These are phyloP conservation scores for Dascillus cervinus DNA, from an alignment of 2,888 invertebrate species.

Conservation along the genomic window DNA sequence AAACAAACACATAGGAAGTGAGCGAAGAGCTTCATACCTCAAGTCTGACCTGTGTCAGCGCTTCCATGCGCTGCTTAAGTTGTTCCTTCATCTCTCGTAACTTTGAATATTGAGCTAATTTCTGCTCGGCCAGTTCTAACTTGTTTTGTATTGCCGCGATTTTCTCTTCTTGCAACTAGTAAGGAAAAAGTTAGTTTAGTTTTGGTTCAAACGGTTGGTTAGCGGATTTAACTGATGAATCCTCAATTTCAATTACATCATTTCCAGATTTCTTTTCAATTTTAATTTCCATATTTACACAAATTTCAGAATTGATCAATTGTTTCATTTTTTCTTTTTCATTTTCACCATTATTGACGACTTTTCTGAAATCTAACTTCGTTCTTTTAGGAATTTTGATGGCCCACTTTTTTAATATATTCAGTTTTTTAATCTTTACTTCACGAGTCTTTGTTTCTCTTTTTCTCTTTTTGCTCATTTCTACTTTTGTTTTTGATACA, in stretches of 20 bases:
- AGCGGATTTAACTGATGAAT: too few species aligned
- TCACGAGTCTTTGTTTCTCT: too few species aligned
- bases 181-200: conserved; percentile 12
- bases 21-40: conserved; percentile 58
- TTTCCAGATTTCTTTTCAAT: conserved; percentile 3
- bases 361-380: conserved; percentile 2
- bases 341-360: conserved; percentile 8
- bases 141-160: conserved; percentile 91
- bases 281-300: not conserved
- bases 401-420: conserved; percentile 36
- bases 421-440: conserved; percentile 31
- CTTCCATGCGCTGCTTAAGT: conserved; percentile 94
- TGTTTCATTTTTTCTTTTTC: conserved; percentile 4
- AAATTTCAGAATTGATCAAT: too few species aligned
- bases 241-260: conserved; percentile 11
- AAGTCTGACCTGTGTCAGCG: conserved; percentile 89
- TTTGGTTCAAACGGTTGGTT: too few species aligned
- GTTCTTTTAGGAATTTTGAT: conserved; percentile 18
- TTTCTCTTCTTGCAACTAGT: conserved; percentile 90
- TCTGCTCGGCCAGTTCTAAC: conserved; percentile 92
- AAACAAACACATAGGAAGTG: conserved; percentile 24
- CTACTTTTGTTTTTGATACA: conserved; percentile 6
- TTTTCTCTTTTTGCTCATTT: too few species aligned
- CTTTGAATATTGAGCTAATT: conserved; percentile 90
- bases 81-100: conserved; percentile 97